A percentile compares a stretch with the other conserved stretches of the same genome.
These are phyloP conservation scores for Lamproptera curius DNA, from an alignment of 2,888 invertebrate genomes.

Conservation along the genomic window DNA sequence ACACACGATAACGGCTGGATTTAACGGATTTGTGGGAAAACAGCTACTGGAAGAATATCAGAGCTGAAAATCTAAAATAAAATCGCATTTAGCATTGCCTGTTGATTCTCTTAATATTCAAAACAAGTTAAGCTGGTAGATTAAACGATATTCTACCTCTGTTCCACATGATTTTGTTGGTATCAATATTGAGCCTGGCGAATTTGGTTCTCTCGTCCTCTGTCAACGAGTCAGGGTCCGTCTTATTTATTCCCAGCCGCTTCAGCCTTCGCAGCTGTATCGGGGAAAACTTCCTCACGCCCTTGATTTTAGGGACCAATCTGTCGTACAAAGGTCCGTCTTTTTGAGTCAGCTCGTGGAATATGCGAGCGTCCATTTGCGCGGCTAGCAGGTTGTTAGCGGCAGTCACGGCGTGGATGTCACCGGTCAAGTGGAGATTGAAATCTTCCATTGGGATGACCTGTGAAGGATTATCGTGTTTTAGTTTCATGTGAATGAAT, in stretches of 20 bases:
- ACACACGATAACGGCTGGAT: too few relatives aligned
- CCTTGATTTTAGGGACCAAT: conserved; percentile 91
- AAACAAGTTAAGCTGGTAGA: too few relatives aligned
- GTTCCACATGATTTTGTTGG: conserved; percentile 93
- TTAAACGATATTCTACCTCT: conserved; percentile 84
- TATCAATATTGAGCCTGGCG: conserved; percentile 93
- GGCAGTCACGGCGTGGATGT: conserved; percentile 98
- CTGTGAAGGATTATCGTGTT: conserved; percentile 42
- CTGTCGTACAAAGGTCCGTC: conserved; percentile 92
- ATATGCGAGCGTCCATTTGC: conserved; percentile 96
- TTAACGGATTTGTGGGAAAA: too few relatives aligned
- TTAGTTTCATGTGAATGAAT: too few relatives aligned
- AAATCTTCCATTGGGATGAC: conserved; percentile 99
- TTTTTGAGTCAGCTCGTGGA: conserved; percentile 96
- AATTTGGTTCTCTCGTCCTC: conserved; percentile 88
- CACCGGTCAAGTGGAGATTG: conserved; percentile 98
- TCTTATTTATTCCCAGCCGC: conserved; percentile 89
- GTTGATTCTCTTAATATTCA: too few relatives aligned
- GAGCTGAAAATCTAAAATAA: too few relatives aligned
- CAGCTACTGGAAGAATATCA: too few relatives aligned
- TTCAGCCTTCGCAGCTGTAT: conserved; percentile 89
- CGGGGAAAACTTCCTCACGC: conserved; percentile 89
- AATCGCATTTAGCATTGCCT: too few relatives aligned
- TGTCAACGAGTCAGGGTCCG: conserved; percentile 88
- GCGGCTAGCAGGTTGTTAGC: conserved; percentile 99